phyloP scores from a whole-genome alignment of 1,140 invertebrate species.

The Eulimnadia texana region DNA sequence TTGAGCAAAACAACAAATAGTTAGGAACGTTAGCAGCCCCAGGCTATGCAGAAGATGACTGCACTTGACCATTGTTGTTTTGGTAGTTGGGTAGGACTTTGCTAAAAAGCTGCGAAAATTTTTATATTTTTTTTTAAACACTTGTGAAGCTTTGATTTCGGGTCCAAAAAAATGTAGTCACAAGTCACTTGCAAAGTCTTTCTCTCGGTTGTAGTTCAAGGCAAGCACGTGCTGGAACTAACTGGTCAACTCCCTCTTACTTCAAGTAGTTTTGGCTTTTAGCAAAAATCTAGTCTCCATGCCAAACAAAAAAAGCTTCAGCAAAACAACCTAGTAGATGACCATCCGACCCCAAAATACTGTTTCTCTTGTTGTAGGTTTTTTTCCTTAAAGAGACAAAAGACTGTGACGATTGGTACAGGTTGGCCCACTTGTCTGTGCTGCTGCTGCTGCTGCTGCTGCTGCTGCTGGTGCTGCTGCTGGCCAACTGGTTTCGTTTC shows the following conservation, averaged over 20 bases:
- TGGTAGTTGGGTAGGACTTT: no score
- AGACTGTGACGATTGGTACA: neutral
- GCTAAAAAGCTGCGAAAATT: no score
- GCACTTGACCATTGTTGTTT: neutral
- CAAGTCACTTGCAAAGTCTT: no score
- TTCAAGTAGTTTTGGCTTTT: neutral
- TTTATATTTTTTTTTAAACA: no score
- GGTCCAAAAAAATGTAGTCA: no score
- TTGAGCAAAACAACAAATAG: conserved; percentile 8
- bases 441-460: no score
- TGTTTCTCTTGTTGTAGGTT: neutral
- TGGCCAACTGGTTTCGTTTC: neutral
- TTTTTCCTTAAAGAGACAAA: neutral
- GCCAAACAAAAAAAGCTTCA: neutral
- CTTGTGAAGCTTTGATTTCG: no score
- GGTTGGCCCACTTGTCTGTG: neutral
- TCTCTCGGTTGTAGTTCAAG: no score
- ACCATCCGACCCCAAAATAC: no score
- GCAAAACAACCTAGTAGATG: no score
- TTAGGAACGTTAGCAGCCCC: neutral
- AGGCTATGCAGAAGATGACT: neutral
- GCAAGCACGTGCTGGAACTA: neutral
- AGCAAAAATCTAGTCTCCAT: no score
- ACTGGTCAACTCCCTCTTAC: neutral
- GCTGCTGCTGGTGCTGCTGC: no score